Conservation (phyloP, 2,888 invertebrate genomes). For the Nymphalis urticae region DNA sequence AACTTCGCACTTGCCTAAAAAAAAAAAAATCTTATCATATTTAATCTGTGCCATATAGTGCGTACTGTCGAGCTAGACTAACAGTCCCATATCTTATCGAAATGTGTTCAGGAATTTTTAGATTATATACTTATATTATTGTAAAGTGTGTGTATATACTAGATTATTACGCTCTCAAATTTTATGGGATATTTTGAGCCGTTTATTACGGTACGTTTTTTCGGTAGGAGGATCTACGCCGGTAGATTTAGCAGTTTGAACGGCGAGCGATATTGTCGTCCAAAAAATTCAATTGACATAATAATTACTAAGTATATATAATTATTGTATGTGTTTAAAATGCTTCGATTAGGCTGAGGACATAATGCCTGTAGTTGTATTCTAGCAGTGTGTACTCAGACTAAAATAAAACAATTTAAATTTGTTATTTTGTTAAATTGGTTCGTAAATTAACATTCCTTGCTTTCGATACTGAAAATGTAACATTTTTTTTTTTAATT, state of each 20-base stretch:
- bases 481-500: slow-evolving; percentile 21
- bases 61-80: slow-evolving; percentile 31
- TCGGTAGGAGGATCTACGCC: slow-evolving; percentile 10
- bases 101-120: slow-evolving; percentile 78
- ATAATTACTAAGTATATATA: slow-evolving; percentile 6
- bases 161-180: slow-evolving; percentile 41
- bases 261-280: slow-evolving; percentile 22
- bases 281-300: slow-evolving; percentile 18
- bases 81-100: slow-evolving; percentile 72
- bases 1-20: slow-evolving; percentile 55
- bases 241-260: slow-evolving; percentile 24
- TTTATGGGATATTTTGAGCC: slow-evolving; percentile 27
- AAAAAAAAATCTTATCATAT: slow-evolving; percentile 35
- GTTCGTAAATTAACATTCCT: slow-evolving; percentile 54
- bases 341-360: slow-evolving; percentile 10
- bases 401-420: slow-evolving; percentile 8
- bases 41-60: slow-evolving; percentile 62
- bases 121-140: slow-evolving; percentile 65
- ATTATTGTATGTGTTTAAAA: slow-evolving; percentile 4
- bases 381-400: slow-evolving; percentile 7
- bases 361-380: slow-evolving; percentile 2
- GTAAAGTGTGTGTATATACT: slow-evolving; percentile 66
- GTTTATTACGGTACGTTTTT: slow-evolving; percentile 23
- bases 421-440: slow-evolving; percentile 38
- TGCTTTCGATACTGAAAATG: slow-evolving; percentile 45